These are phyloP conservation scores for Riparia riparia DNA, from an alignment of 2,113 vertebrate genomes.

Conservation along the genomic window DNA sequence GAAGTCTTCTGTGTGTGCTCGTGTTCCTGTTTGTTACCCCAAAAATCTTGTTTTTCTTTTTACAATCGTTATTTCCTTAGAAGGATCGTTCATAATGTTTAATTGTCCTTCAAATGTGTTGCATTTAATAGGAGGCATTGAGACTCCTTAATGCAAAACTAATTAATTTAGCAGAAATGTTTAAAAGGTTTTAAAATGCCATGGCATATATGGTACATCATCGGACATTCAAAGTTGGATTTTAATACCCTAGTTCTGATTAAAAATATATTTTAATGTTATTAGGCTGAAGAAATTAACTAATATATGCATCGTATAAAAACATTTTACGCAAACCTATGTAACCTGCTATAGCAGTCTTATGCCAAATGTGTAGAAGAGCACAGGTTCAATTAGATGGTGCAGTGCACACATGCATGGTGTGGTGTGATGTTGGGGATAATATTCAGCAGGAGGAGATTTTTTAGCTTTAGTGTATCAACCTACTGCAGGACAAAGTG, in stretches of 20 bases:
- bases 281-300: slow-evolving; percentile 74
- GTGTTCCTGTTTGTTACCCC: slow-evolving; percentile 53
- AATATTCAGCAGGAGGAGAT: not conserved
- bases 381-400: slow-evolving; percentile 56
- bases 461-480: not conserved
- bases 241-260: slow-evolving; percentile 77
- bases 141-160: slow-evolving; percentile 78
- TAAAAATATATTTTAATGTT: slow-evolving; percentile 82
- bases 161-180: slow-evolving; percentile 83
- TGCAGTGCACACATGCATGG: not conserved
- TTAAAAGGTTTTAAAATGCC: slow-evolving; percentile 84
- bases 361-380: slow-evolving; percentile 26
- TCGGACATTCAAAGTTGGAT: slow-evolving; percentile 74
- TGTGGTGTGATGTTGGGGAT: slow-evolving; percentile 1
- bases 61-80: slow-evolving; percentile 64
- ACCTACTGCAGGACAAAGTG: slow-evolving; percentile 35
- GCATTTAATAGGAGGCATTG: slow-evolving; percentile 76
- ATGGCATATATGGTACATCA: slow-evolving; percentile 76
- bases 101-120: slow-evolving; percentile 81
- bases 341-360: slow-evolving; percentile 63
- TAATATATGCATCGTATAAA: slow-evolving; percentile 76
- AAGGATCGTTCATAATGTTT: slow-evolving; percentile 71
- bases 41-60: slow-evolving; percentile 64
- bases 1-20: slow-evolving; percentile 31
- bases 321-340: slow-evolving; percentile 71